Conservation (phyloP, 2,113 vertebrate species). For the Labeo catla region DNA sequence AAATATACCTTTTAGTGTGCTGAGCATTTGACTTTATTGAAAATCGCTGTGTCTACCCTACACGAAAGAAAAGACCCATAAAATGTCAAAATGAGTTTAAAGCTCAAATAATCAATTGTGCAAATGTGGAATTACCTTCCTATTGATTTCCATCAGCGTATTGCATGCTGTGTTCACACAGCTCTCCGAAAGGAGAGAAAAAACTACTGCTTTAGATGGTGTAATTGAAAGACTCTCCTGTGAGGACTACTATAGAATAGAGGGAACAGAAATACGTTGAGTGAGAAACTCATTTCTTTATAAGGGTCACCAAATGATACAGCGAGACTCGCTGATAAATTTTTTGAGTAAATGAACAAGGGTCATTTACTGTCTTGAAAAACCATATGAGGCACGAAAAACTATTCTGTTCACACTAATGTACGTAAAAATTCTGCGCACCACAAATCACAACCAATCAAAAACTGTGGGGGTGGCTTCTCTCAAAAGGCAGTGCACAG, state of each 20-base stretch:
- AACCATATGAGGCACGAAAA: neutral
- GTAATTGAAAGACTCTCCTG: neutral
- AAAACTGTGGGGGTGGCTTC: neutral
- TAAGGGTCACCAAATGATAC: neutral
- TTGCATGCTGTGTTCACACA: neutral
- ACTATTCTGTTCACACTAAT: neutral
- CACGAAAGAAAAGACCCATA: conserved; percentile 41
- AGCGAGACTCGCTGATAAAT: too few relatives aligned
- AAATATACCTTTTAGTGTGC: conserved; percentile 20
- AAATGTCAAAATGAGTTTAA: conserved; percentile 37
- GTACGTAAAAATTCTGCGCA: too few relatives aligned
- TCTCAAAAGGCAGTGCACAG: neutral
- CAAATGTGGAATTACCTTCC: conserved; percentile 48
- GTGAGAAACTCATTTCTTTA: neutral
- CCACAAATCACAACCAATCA: neutral
- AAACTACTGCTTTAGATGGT: neutral
- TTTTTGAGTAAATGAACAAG: too few relatives aligned
- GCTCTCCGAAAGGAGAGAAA: neutral
- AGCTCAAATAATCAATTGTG: conserved; percentile 48
- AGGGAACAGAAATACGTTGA: neutral
- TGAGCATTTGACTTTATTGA: conserved; percentile 38
- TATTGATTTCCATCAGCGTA: conserved; percentile 26
- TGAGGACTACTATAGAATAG: neutral
- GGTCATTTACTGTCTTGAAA: too few relatives aligned
- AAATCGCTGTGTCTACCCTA: conserved; percentile 44